Base-by-base conservation (phyloP, 2,113 vertebrate genomes). In the Sardina pilchardus region DNA sequence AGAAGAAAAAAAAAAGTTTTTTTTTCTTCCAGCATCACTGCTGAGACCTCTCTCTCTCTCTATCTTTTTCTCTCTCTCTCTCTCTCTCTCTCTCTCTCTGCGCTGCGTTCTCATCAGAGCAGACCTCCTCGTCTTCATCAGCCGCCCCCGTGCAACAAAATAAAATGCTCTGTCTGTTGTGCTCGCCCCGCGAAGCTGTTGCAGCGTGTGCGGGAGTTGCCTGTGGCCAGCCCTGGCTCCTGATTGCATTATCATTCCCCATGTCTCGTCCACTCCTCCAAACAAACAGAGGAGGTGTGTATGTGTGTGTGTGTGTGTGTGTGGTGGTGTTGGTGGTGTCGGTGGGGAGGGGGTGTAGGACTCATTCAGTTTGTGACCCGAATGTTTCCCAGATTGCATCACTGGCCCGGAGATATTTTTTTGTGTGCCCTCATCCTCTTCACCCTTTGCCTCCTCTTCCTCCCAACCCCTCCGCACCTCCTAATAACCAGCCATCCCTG, bases 371-470 rank as follows among this genome's bases (percentile, higher is more conserved):
- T 39, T 39, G 85, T 90, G 92, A 86, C 88, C 90, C 87, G 88
- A 92, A 92, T 90, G 82, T 90, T 86, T 87, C 78, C 63, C 88
- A 89, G 89, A 89, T 92, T 90, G 91, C 89, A 90, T 93, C 90
- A 90, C 90, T 91, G 81, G 30, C 71, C 9, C 17, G 1, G 21
- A 56, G 53, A 24, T 56, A 24, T 56, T 3, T 56, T 56, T 56
- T 50, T 16, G 2, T 56, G 17, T 56, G 12, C 71, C 47, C 19
- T 83, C 9, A 10, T 34, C 12, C 80, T 81, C 63, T 83, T 83
- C 81, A 85, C 53, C 85, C 71, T 90, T 16, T 5, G n/a, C 63
- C 26, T 71, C 63, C 4, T 14, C n/a, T 71, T 34, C 7, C 9
- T 71, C 63, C 63, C 12, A 36, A 14, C 12, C 1, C 30, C 30